Percentiles rank a stretch among this genome's conserved stretches.
Conservation (phyloP, 2,888 invertebrate genomes). For the Beris chalybata region DNA sequence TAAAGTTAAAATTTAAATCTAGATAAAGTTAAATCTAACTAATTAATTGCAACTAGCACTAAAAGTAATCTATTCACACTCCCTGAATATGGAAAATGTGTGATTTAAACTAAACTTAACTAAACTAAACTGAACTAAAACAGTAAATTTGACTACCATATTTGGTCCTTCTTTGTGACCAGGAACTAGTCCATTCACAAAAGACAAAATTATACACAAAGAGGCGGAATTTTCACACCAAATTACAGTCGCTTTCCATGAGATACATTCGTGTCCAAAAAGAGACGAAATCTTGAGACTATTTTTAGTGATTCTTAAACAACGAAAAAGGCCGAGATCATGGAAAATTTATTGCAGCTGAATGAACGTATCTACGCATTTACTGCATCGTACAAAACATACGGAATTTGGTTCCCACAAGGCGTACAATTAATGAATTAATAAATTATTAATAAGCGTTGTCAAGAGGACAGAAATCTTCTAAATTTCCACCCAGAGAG, state of each 20-base stretch:
- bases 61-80: no score
- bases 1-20: no score
- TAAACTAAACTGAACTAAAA: neutral
- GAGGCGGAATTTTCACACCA: constrained; percentile 4
- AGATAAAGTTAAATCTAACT: no score
- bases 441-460: constrained; percentile 9
- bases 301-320: constrained; percentile 15
- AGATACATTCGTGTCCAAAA: constrained; percentile 13
- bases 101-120: no score
- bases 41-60: no score
- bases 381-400: constrained; percentile 2
- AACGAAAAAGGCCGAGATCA: no score
- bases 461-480: constrained; percentile 13
- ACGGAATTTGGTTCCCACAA: constrained; percentile 13
- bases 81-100: no score
- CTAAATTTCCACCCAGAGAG: neutral
- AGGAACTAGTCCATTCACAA: neutral
- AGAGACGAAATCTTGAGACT: constrained; percentile 19
- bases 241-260: constrained; percentile 24
- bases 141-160: neutral
- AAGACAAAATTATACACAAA: constrained; percentile 5
- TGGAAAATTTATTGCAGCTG: no score
- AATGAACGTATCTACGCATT: neutral
- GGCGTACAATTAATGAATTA: constrained; percentile 10
- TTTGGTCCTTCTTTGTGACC: neutral